phyloP scores from a whole-genome alignment of 2,113 vertebrate species.

The Podiceps cristatus region DNA sequence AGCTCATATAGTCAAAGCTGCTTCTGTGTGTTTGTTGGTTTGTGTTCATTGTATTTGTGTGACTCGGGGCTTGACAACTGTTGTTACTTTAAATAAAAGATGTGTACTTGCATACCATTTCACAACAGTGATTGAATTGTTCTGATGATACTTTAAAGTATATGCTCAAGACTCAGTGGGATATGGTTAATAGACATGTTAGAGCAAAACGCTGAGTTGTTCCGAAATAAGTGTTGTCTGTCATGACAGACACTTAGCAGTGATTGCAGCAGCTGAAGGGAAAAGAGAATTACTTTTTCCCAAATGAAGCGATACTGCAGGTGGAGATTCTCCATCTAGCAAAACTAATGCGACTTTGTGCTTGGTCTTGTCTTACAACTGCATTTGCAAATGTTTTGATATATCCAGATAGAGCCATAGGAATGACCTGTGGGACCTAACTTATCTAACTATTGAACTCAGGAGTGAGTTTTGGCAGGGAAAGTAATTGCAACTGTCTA shows the following conservation, averaged over 20 bases:
- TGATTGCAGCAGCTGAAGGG: not conserved
- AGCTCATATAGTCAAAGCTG: not conserved
- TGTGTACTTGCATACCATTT: rapidly evolving
- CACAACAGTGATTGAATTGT: not conserved
- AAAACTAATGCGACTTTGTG: not conserved
- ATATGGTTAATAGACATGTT: not conserved
- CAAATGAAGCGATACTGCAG: not conserved
- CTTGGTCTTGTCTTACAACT: not conserved
- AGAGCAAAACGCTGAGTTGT: not conserved
- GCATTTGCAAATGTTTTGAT: not conserved
- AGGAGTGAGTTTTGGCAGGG: not conserved
- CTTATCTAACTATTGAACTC: not conserved
- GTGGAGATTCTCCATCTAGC: not conserved
- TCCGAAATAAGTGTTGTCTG: not conserved
- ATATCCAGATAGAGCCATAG: not conserved
- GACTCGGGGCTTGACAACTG: rapidly evolving
- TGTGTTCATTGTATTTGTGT: rapidly evolving
- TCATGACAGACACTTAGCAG: not conserved
- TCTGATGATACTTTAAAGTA: rapidly evolving
- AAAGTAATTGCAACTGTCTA: not conserved
- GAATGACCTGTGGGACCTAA: not conserved
- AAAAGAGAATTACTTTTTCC: not conserved
- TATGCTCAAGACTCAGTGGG: not conserved
- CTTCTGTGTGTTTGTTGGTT: not conserved
- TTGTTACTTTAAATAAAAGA: not conserved